These are phyloP conservation scores for Byasa hedistus DNA, from an alignment of 2,888 invertebrate species.

Conservation along the genomic window DNA sequence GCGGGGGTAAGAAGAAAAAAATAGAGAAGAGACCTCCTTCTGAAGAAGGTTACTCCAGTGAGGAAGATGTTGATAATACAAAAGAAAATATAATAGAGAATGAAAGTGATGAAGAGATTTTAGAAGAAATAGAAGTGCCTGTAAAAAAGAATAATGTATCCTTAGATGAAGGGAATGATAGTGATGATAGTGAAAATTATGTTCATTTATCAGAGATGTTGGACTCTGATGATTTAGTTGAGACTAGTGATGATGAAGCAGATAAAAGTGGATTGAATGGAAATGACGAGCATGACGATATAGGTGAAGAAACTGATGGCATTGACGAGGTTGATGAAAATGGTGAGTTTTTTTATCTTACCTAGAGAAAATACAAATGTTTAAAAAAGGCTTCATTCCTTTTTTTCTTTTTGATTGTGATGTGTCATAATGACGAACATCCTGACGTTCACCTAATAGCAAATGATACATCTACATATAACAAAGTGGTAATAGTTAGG, in stretches of 20 bases:
- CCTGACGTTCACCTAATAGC: no score
- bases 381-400: no score
- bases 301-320: constrained; percentile 35
- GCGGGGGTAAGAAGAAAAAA: constrained; percentile 38
- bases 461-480: no score
- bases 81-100: constrained; percentile 29
- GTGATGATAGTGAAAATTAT: constrained; percentile 64
- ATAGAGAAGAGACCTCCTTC: constrained; percentile 55
- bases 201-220: constrained; percentile 65
- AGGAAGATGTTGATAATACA: constrained; percentile 37
- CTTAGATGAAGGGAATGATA: constrained; percentile 58
- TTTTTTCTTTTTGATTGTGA: no score
- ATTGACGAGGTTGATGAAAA: constrained; percentile 45
- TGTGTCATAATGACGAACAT: no score
- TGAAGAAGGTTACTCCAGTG: constrained; percentile 67
- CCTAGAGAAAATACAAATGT: no score
- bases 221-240: constrained; percentile 60
- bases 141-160: constrained; percentile 53
- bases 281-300: constrained; percentile 32
- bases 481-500: no score
- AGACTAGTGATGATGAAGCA: constrained; percentile 47
- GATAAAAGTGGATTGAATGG: constrained; percentile 32
- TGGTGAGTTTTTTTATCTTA: constrained; percentile 37
- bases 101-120: constrained; percentile 48
- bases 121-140: constrained; percentile 66